Base-by-base conservation (phyloP, 1,140 invertebrate species). In the Rhopalosiphum padi region DNA sequence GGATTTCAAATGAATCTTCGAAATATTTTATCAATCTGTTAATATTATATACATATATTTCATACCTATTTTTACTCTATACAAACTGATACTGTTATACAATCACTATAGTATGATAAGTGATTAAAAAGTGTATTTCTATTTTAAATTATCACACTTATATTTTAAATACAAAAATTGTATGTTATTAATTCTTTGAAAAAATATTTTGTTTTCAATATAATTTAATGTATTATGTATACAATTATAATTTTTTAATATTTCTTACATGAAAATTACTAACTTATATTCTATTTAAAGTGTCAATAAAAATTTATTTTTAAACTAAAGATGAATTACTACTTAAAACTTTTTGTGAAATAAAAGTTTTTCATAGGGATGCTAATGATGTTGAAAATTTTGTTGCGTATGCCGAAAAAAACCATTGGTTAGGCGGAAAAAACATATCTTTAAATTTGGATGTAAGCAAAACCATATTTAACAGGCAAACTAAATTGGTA, bases 351-450 rank as follows among this genome's bases (percentile, higher is more conserved):
- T 46, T 25, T 85, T n/a, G 21, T 48, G 43, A 48, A n/a, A n/a
- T 4, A 87, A 21, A n/a, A n/a, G 6, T 35, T 88, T 88, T 51
- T 48, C 8, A 53, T 89, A 89, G 87, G 35, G 51, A 89, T 25
- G 87, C 87, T 4, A 37, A 25, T 53, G 22, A 89, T 8, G 87
- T 89, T 25, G 87, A 55, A 23, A 18, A 37, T 41, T 55, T 89
- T 23, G 53, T 89, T 55, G 21, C 18, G 35, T 53, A 53, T 89
- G 48, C 48, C 11, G 35, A 37, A 55, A 89, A 89, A 89, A 55
- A 55, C 35, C 35, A 89, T 89, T 89, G 87, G 87, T 89, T 89
- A 23, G 87, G 87, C 15, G 87, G 48, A 37, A 89, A 89, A 55
- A 53, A 55, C 15, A 23, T 89, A 89, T 89, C 35, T 55, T 53